These are phyloP conservation scores for Chascanopsetta lugubris DNA, from an alignment of 2,113 vertebrate species.

Conservation along the genomic window DNA sequence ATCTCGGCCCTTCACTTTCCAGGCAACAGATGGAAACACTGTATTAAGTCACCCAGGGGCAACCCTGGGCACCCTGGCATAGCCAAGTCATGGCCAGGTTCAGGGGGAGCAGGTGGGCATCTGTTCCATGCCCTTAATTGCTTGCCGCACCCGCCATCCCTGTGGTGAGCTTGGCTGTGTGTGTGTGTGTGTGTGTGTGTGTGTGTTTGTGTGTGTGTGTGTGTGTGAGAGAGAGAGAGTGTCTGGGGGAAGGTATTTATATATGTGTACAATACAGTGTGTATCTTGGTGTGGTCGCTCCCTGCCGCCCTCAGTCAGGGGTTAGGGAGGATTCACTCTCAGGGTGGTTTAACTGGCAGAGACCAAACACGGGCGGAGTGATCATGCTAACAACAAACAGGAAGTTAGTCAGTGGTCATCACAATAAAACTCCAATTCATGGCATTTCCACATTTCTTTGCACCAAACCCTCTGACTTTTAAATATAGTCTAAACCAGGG, in stretches of 20 bases:
- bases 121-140: slow-evolving; percentile 83
- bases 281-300: slow-evolving; percentile 46
- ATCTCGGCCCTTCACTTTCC: slow-evolving; percentile 80
- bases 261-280: slow-evolving; percentile 54
- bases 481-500: too few relatives aligned
- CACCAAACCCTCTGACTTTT: too few relatives aligned
- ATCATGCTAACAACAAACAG: too few relatives aligned
- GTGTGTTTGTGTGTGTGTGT: slow-evolving; percentile 60
- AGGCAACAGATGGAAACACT: slow-evolving; percentile 84
- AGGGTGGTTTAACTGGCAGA: slow-evolving; percentile 28
- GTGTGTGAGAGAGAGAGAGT: slow-evolving; percentile 40
- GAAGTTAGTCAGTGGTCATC: too few relatives aligned
- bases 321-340: slow-evolving; percentile 42
- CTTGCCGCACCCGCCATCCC: slow-evolving; percentile 75
- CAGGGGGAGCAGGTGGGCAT: slow-evolving; percentile 84
- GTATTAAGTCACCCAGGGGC: slow-evolving; percentile 83
- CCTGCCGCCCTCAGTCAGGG: slow-evolving; percentile 45
- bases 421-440: too few relatives aligned
- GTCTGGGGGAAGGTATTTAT: slow-evolving; percentile 58
- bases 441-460: too few relatives aligned
- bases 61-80: slow-evolving; percentile 77
- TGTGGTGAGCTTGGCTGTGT: slow-evolving; percentile 71
- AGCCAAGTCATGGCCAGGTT: slow-evolving; percentile 78
- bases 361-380: background rate
- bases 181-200: slow-evolving; percentile 40